Evolutionary conservation across 2,888 invertebrate genomes (phyloP).

Genomic region (Mechanitis messenoides): DNA sequence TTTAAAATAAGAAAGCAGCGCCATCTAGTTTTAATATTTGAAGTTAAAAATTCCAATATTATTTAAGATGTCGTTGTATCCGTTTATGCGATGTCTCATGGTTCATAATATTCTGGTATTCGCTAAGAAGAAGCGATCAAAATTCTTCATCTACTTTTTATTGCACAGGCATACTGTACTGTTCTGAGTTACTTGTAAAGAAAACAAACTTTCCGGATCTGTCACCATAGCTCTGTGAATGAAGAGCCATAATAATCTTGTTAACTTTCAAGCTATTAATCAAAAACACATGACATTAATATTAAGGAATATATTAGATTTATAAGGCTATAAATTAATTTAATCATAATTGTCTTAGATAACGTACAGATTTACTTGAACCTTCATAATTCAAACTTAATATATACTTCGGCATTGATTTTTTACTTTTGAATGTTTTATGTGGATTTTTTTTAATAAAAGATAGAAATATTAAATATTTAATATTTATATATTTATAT

Average conservation of each 20-base stretch:
- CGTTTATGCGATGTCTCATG: constrained; percentile 13
- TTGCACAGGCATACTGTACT: constrained; percentile 57
- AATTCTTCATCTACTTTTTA: constrained; percentile 62
- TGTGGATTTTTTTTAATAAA: no score
- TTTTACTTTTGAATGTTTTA: no score
- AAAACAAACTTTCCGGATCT: constrained; percentile 37
- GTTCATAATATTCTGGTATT: constrained; percentile 41
- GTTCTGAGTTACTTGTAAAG: constrained; percentile 32
- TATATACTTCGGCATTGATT: not conserved
- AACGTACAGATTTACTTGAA: not conserved
- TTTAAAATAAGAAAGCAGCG: constrained; percentile 1
- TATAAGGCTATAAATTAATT: constrained; percentile 11
- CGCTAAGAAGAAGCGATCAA: constrained; percentile 50
- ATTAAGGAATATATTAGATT: constrained; percentile 11
- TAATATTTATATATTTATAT: no score
- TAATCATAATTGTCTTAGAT: constrained; percentile 1
- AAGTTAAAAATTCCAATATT: not conserved
- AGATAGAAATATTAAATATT: no score
- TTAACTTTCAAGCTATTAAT: constrained; percentile 33
- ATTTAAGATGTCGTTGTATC: not conserved
- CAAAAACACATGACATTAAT: constrained; percentile 28
- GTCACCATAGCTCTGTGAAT: constrained; percentile 40
- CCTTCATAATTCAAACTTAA: not conserved
- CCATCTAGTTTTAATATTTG: not conserved
- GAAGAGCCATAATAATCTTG: constrained; percentile 35